These are phyloP conservation scores for Grus americana DNA, from an alignment of 2,113 vertebrate species.

Conservation along the genomic window DNA sequence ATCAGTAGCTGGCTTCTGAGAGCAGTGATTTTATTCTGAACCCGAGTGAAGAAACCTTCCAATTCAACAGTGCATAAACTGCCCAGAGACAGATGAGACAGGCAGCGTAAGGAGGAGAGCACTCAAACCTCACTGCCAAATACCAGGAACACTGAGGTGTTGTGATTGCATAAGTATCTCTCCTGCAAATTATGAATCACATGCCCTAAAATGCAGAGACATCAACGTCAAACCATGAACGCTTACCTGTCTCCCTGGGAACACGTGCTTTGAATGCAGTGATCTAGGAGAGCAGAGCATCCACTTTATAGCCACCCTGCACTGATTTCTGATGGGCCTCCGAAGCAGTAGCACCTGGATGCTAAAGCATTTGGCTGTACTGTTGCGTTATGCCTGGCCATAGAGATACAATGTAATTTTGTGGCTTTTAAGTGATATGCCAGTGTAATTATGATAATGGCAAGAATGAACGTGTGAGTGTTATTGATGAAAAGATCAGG, in stretches of 20 bases:
- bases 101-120: background rate
- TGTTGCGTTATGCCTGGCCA: background rate
- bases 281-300: background rate
- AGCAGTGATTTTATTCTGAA: background rate
- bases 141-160: background rate
- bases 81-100: background rate
- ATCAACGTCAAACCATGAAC: accelerated
- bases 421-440: background rate
- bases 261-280: background rate
- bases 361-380: background rate
- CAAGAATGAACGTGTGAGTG: background rate
- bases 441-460: background rate
- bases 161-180: background rate
- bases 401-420: background rate
- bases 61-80: background rate
- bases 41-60: background rate
- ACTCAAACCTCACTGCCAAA: background rate
- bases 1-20: background rate
- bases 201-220: background rate
- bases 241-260: background rate
- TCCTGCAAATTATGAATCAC: background rate
- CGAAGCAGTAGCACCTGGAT: background rate
- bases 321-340: background rate
- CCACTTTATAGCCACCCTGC: background rate
- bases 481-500: background rate